Conservation (phyloP, 2,113 vertebrate species). For the Mesembrinibis cayennensis region DNA sequence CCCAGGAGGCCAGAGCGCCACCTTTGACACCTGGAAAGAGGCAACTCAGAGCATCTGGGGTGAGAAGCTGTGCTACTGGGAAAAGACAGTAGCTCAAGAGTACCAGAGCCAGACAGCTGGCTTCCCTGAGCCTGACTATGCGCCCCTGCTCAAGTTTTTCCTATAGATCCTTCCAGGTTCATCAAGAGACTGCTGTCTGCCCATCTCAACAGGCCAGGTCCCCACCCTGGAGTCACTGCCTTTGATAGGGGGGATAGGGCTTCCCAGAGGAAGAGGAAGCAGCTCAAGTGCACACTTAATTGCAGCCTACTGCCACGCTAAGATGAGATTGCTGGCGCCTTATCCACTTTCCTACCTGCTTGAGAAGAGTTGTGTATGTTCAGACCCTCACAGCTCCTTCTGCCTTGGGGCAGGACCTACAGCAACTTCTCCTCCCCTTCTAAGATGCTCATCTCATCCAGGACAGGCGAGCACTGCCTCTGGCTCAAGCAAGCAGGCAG, state of each 20-base stretch:
- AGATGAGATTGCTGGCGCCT: neutral
- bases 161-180: neutral
- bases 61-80: neutral
- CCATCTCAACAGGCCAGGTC: neutral
- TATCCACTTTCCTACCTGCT: neutral
- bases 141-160: neutral
- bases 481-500: neutral
- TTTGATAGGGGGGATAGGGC: neutral
- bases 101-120: neutral
- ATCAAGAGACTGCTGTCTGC: neutral
- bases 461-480: neutral
- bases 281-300: neutral
- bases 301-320: neutral
- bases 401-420: neutral
- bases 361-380: neutral
- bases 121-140: neutral
- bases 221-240: neutral
- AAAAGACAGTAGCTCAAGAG: neutral
- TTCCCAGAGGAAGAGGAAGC: neutral
- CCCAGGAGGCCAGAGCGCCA: neutral
- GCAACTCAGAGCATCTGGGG: neutral
- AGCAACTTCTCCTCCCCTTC: neutral
- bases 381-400: neutral
- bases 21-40: neutral
- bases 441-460: neutral